Conservation (phyloP, 2,113 vertebrate species). For the Edolisoma coerulescens region DNA sequence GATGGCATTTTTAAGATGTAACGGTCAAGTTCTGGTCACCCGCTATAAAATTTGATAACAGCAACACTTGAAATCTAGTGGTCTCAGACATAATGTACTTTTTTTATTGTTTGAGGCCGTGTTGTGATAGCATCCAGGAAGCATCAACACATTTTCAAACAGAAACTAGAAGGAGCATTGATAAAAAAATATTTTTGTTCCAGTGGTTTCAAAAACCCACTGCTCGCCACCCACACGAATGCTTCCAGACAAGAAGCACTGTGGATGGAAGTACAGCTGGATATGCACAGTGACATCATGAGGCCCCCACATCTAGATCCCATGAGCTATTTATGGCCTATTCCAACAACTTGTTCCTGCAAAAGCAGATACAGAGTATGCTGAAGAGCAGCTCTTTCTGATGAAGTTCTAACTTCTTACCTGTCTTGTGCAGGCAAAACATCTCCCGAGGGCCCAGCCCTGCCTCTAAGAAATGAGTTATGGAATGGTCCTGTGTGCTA, state of each 20-base stretch:
- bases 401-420: background rate
- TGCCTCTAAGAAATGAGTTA: background rate
- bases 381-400: background rate
- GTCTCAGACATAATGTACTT: background rate
- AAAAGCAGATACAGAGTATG: background rate
- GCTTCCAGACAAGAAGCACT: background rate
- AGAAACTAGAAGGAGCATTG: background rate
- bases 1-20: background rate
- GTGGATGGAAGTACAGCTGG: background rate
- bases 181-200: background rate
- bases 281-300: background rate
- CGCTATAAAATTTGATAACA: background rate
- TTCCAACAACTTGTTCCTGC: background rate
- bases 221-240: rapidly evolving
- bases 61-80: background rate
- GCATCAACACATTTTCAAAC: background rate
- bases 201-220: background rate
- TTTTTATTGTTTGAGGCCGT: background rate
- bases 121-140: background rate
- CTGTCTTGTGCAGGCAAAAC: background rate
- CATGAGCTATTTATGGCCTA: background rate
- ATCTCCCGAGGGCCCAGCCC: rapidly evolving
- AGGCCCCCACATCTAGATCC: background rate
- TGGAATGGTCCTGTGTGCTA: background rate
- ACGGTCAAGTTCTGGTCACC: background rate